Evolutionary conservation across 1,140 invertebrate species (phyloP).

Genomic region (Drosophila ananassae): DNA sequence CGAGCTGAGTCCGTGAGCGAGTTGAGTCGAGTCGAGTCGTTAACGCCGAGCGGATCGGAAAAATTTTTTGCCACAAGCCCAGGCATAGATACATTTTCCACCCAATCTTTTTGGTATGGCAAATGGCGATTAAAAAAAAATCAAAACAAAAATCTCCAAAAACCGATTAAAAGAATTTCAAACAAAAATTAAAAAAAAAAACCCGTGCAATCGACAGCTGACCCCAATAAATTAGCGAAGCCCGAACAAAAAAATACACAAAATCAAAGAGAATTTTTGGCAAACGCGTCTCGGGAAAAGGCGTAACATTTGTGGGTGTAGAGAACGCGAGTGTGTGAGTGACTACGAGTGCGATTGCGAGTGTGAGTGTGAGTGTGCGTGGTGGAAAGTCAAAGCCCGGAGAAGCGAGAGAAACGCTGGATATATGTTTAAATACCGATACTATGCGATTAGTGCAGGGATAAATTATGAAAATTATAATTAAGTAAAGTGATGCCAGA

Average conservation of each 20-base stretch:
- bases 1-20: conserved; percentile 72
- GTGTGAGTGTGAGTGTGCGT: conserved; percentile 34
- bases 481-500: conserved; percentile 16
- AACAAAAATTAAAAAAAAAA: conserved; percentile 15
- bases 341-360: not conserved
- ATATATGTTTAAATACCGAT: conserved; percentile 21
- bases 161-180: not conserved
- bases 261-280: conserved; percentile 2
- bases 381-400: conserved; percentile 36
- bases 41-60: conserved; percentile 66
- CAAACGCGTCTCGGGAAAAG: conserved; percentile 42
- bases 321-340: conserved; percentile 45
- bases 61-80: conserved; percentile 63
- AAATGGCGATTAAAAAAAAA: conserved; percentile 1
- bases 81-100: conserved; percentile 77
- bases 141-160: conserved; percentile 1
- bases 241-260: not conserved
- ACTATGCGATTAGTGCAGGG: conserved; percentile 17
- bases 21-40: conserved; percentile 75
- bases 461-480: conserved; percentile 34
- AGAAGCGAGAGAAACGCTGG: conserved; percentile 20
- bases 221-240: conserved; percentile 7
- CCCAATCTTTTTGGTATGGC: conserved; percentile 52
- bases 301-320: conserved; percentile 66
- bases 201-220: conserved; percentile 8